Percentiles rank a stretch among this genome's conserved stretches.
phyloP scores from a whole-genome alignment of 2,888 invertebrate species.

The Pristionchus mayeri region DNA sequence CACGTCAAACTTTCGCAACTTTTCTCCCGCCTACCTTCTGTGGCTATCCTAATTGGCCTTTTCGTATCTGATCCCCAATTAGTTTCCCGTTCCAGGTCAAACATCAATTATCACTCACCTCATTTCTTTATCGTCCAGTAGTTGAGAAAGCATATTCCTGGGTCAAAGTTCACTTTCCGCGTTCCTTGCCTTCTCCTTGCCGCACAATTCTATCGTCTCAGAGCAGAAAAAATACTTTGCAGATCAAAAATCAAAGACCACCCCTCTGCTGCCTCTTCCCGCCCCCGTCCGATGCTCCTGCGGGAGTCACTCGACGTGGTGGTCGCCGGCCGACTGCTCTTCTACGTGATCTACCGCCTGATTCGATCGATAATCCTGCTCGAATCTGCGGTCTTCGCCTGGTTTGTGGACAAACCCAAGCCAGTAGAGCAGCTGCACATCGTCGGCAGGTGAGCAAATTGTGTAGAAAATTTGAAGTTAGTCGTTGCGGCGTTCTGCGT shows the following conservation, averaged over 20 bases:
- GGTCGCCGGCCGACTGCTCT: neutral
- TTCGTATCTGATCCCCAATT: too few relatives aligned
- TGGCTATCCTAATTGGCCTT: too few relatives aligned
- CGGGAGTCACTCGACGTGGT: neutral
- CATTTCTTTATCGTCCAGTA: too few relatives aligned
- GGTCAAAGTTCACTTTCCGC: neutral
- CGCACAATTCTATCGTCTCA: neutral
- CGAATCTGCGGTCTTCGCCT: constrained; percentile 22
- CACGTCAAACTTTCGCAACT: too few relatives aligned
- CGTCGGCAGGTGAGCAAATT: neutral
- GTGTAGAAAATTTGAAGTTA: too few relatives aligned
- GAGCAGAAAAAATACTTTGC: neutral
- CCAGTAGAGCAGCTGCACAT: constrained; percentile 1
- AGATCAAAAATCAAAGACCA: neutral
- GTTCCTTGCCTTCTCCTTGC: neutral
- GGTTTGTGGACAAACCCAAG: neutral
- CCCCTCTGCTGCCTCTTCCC: neutral
- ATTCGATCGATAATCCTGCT: constrained; percentile 1
- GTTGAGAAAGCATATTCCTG: neutral
- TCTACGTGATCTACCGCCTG: constrained; percentile 1
- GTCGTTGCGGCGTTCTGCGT: too few relatives aligned
- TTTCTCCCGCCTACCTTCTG: too few relatives aligned
- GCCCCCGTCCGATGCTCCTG: neutral
- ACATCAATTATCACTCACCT: too few relatives aligned
- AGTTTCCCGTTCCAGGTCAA: too few relatives aligned